Evolutionary conservation across 2,797 vertebrate genomes (phyloP).

Genomic region (Anisognathus igniventris): DNA sequence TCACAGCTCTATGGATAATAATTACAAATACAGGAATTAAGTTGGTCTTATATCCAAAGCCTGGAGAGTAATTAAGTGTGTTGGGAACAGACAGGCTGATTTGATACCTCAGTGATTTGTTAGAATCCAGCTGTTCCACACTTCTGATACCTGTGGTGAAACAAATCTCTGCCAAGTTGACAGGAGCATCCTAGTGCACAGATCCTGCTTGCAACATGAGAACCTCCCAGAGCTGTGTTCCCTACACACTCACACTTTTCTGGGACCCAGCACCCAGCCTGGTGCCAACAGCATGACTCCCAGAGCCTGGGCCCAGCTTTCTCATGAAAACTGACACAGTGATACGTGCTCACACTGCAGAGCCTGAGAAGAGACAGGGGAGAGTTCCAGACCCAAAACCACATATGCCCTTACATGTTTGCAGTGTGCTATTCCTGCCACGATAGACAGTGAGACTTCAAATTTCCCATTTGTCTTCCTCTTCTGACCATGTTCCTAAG

Average conservation of each 20-base stretch:
- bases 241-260: not conserved
- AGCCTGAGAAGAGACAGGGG: not conserved
- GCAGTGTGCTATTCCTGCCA: not conserved
- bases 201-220: not conserved
- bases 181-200: not conserved
- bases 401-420: rapidly evolving
- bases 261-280: not conserved
- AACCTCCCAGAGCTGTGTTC: not conserved
- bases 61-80: not conserved
- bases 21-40: not conserved
- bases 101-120: not conserved
- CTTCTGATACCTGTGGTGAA: not conserved
- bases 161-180: not conserved
- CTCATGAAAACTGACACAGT: not conserved
- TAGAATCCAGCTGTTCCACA: not conserved
- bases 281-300: rapidly evolving
- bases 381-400: not conserved
- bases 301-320: not conserved
- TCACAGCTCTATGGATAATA: not conserved
- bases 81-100: not conserved
- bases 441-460: not conserved
- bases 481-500: not conserved
- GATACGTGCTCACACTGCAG: not conserved
- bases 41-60: not conserved
- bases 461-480: not conserved